phyloP scores from a whole-genome alignment of 2,797 vertebrate species.

The Gymnothorax reevesii region DNA sequence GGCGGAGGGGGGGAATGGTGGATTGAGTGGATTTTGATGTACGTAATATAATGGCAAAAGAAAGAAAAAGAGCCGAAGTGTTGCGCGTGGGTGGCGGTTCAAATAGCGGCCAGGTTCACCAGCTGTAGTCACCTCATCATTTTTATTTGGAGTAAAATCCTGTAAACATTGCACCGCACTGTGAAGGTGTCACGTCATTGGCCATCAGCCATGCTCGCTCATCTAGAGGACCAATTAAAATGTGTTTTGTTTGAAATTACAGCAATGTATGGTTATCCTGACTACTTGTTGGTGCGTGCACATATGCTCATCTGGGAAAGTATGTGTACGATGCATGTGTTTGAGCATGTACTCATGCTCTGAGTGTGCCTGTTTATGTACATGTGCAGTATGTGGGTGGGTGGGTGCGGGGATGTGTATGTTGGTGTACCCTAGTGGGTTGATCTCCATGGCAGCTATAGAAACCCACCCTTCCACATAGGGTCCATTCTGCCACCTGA shows the following conservation, averaged over 20 bases:
- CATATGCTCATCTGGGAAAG: not conserved
- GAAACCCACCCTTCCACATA: too few species aligned
- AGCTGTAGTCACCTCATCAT: not conserved
- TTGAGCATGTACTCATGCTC: not conserved
- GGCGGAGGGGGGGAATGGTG: not conserved
- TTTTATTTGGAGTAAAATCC: not conserved
- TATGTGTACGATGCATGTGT: not conserved
- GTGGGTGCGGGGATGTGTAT: not conserved
- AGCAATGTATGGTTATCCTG: not conserved
- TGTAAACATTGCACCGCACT: not conserved
- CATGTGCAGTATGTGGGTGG: not conserved
- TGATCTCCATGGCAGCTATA: too few species aligned
- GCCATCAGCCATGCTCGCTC: not conserved
- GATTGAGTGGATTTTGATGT: not conserved
- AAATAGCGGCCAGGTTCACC: not conserved
- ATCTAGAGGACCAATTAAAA: constrained; percentile 7
- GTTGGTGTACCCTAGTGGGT: too few species aligned
- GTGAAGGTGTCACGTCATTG: not conserved
- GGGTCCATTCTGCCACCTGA: too few species aligned
- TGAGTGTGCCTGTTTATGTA: not conserved
- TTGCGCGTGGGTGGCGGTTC: not conserved
- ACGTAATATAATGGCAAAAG: not conserved
- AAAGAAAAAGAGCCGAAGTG: not conserved
- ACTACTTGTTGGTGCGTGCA: not conserved
- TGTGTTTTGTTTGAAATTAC: constrained; percentile 7